A percentile compares a stretch with the other conserved stretches of the same genome.
phyloP scores from a whole-genome alignment of 2,113 vertebrate genomes.

The Dicaeum eximium region DNA sequence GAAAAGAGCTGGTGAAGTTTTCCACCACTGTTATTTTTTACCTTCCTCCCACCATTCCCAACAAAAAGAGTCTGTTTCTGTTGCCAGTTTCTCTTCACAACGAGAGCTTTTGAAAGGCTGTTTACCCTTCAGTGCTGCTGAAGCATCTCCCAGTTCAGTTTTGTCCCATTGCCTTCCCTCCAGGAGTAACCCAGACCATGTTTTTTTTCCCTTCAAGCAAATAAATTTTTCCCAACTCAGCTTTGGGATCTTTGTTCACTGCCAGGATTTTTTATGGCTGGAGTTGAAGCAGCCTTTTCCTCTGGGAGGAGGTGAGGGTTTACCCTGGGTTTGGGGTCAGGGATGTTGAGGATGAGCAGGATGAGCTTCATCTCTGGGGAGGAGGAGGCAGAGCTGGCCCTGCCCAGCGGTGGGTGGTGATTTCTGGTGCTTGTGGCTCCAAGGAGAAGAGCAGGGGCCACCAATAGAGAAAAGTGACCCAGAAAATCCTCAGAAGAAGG shows the following conservation, averaged over 20 bases:
- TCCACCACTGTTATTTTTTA: slow-evolving; percentile 54
- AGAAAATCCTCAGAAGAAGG: not conserved
- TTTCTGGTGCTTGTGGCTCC: not conserved
- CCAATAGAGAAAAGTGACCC: not conserved
- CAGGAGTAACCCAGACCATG: not conserved
- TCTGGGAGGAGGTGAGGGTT: not conserved
- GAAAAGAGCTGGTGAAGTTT: slow-evolving; percentile 50
- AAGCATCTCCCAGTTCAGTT: not conserved
- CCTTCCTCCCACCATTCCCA: slow-evolving; percentile 53
- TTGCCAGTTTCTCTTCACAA: slow-evolving; percentile 29
- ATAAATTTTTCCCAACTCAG: not conserved
- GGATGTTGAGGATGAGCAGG: not conserved
- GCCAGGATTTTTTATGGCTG: not conserved
- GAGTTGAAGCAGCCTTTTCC: not conserved
- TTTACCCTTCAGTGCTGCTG: not conserved
- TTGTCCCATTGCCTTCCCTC: not conserved
- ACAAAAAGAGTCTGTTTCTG: not conserved
- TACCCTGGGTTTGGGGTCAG: not conserved
- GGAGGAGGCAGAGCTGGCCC: not conserved
- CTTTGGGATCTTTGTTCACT: not conserved
- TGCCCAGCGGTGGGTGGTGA: not conserved
- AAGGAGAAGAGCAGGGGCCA: not conserved
- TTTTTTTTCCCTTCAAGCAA: not conserved
- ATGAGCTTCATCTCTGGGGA: not conserved
- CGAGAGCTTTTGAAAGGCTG: not conserved